Base-by-base conservation (phyloP, 1,140 invertebrate genomes). In the Subanguina moxae region DNA sequence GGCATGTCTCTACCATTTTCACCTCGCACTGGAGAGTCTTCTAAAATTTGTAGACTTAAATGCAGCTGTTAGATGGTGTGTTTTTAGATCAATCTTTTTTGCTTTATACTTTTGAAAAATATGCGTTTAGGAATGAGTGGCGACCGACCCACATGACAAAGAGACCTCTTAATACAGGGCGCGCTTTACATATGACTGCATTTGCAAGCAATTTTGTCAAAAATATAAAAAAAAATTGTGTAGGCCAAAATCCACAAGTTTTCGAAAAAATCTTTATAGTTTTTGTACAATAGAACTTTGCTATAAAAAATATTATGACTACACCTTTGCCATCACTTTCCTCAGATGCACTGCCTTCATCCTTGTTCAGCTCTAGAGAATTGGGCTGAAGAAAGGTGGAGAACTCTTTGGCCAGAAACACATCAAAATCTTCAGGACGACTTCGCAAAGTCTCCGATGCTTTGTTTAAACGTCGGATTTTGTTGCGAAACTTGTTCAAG, bases 391-490 rank as follows among this genome's bases (percentile, higher is more conserved):
- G 43, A 64, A 58, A 61, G 13, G 58, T 32, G 28, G n/a, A 21
- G 57, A 68, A 68, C 67, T 68, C 67, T 69, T 68, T 68, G 17
- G n/a, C 25, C 25, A 68, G 15, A 43, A 68, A 67, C 7, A 57
- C 48, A 46, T 42, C 27, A 21, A 17, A 38, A 25, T 73, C 42
- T 28, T 45, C 65, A 27, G 23, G 15, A 45, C 48, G 32, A 21
- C 28, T 15, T 56, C 13, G n/a, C 63, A 61, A 57, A 23, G 27
- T 73, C 28, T 70, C 57, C 30, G 42, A 15, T 11, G 52, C 45
- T 28, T 52, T 19, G n/a, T 62, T 59, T 15, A 73, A 43, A 28
- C 48, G 63, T 56, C 71, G 69, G 27, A 73, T 62, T 73, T 65
- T 65, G 23, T 65, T 64, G 30, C 70, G 70, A 46, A 73, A 73